Base-by-base conservation (phyloP, 2,113 vertebrate species). In the Anolis sagrei region DNA sequence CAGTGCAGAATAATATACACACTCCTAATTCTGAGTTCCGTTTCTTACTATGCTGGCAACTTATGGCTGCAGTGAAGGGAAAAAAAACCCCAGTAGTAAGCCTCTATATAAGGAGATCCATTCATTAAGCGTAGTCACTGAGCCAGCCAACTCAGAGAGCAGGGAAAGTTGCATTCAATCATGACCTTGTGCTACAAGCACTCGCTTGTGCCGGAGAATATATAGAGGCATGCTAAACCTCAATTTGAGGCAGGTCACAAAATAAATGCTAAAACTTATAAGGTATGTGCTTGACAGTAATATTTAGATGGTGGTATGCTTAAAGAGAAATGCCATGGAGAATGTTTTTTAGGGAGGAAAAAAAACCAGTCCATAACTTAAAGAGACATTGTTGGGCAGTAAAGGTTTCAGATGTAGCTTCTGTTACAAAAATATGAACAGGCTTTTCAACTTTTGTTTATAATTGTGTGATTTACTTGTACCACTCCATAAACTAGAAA, bases 161-260 rank as follows among this genome's bases (percentile, higher is more conserved):
- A 61, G 85, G 91, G 84, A 91, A 91, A 94, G 88, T 90, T 86
- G 87, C 69, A 90, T 92, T 92, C 88, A 92, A 89, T 89, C 92
- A 78, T 44, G 51, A 69, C 14, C 32, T 85, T 85, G n/a, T 32
- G 73, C 90, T 91, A 97, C 96, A 97, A 98, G 97, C 79, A 93
- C 93, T 93, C 93, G 94, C 96, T 97, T 98, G 97, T 98, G 94
- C 93, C 94, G 75, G 39, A 90, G 92, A 91, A 97, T 96, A 98
- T 97, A 96, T 91, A 94, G 93, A 93, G 93, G 95, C 96, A 96
- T 97, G 97, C 97, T 97, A 68, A 94, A 93, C 92, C 92, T 93
- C 92, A 89, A 80, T 88, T 91, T 89, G 82, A 88, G 86, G 89
- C 89, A 93, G 91, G 93, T 93, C 94, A 85, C 92, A 94, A 93